These are phyloP conservation scores for Drosophila aff. DNA, from an alignment of 1,140 invertebrate species.

Conservation along the genomic window DNA sequence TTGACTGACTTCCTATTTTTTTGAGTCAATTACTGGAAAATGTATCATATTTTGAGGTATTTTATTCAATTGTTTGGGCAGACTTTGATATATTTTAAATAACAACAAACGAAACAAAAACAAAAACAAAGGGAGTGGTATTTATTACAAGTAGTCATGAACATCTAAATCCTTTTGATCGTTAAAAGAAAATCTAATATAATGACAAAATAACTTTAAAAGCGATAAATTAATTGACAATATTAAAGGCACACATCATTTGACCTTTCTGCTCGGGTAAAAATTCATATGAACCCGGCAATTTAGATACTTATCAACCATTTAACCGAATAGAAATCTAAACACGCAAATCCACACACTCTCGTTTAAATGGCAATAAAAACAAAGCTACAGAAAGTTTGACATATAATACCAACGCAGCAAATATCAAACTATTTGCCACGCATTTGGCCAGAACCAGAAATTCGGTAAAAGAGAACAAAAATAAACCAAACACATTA, in stretches of 20 bases:
- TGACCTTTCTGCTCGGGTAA: not conserved
- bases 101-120: not conserved
- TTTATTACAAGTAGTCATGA: not conserved
- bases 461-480: conserved; percentile 2
- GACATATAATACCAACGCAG: conserved; percentile 13
- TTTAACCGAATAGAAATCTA: conserved; percentile 24
- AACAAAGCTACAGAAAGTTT: conserved; percentile 12
- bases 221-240: no score
- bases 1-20: conserved; percentile 2
- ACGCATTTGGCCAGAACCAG: conserved; percentile 17
- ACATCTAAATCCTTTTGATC: not conserved
- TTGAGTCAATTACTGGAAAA: not conserved
- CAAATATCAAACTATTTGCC: conserved; percentile 36
- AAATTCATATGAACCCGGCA: not conserved
- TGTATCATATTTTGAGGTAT: not conserved
- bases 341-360: conserved; percentile 32
- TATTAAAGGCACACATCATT: not conserved
- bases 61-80: not conserved
- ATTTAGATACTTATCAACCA: conserved; percentile 39
- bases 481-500: conserved; percentile 39
- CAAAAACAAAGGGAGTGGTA: no score
- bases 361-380: conserved; percentile 26
- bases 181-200: not conserved
- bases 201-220: not conserved
- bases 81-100: not conserved